Base-by-base conservation (phyloP, 2,888 invertebrate species). In the Nesidiocoris tenuis region DNA sequence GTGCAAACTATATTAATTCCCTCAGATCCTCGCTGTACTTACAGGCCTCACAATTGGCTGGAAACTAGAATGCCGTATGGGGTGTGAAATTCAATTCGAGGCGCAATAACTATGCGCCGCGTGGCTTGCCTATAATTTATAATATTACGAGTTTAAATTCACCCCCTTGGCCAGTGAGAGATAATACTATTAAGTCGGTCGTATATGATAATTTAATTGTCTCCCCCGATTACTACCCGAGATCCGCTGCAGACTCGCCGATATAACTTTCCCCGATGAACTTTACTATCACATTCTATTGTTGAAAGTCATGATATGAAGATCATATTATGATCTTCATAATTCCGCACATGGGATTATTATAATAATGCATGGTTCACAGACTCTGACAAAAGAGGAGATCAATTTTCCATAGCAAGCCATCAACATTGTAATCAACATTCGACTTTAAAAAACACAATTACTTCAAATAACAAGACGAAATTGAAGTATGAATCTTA, bases 181-280 rank as follows among this genome's bases (percentile, higher is more conserved):
- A 65, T 65, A 65, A 65, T 65, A 65, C 65, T 39, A 65, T 65
- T 65, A 65, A 65, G 65, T 65, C 39, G 39, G 65, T 65, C 65
- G 65, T 65, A 39, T 39, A 65, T 65, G 65, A 65, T 65, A 65
- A 65, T 65, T 65, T 65, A 65, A 65, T 65, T 65, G 65, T 65
- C 65, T 65, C 65, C n/a, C 23, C 65, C 39, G 39, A 39, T 39
- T 39, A 39, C 39, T 39, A 7, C 39, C 39, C 39, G 5, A 7
- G 5, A 3, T 3, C 5, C 39, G 12, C 39, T 39, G 39, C 12
- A 12, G 39, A 3, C 12, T 39, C 39, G 12, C 39, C 39, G 39
- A 12, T 39, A 39, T 3, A 39, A 39, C 39, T 39, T 39, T 7
- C 39, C n/a, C n/a, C n/a, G n/a, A n/a, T n/a, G 3, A 39, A 7